Evolutionary conservation across 2,888 invertebrate genomes (phyloP).

Genomic region (Andrena minutula): DNA sequence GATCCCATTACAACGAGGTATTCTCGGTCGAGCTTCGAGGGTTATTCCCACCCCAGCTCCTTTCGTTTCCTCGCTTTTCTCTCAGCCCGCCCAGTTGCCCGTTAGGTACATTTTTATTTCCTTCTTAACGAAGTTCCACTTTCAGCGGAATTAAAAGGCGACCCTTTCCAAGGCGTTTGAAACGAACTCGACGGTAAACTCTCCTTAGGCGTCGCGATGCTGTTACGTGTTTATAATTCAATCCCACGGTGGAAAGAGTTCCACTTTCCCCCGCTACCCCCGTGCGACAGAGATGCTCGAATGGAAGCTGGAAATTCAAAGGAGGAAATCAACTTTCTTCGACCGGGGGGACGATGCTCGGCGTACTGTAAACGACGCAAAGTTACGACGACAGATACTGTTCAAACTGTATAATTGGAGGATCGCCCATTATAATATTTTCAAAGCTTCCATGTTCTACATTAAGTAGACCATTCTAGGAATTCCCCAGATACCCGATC

Average conservation of each 20-base stretch:
- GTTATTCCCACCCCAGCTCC: slow-evolving; percentile 7
- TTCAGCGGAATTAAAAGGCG: slow-evolving; percentile 32
- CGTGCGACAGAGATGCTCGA: not conserved
- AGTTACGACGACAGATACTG: not conserved
- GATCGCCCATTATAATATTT: not conserved
- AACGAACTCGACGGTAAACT: slow-evolving; percentile 31
- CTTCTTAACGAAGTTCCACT: slow-evolving; percentile 21
- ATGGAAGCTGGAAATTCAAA: not conserved
- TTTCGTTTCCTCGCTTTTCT: slow-evolving; percentile 2
- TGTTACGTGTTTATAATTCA: slow-evolving; percentile 37
- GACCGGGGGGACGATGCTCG: not conserved
- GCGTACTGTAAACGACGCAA: not conserved
- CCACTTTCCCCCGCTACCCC: not conserved
- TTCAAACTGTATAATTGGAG: not conserved
- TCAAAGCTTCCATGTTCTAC: not conserved
- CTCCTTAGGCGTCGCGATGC: not conserved
- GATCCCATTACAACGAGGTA: slow-evolving; percentile 27
- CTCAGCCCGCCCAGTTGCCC: not conserved
- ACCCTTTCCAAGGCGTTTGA: slow-evolving; percentile 18
- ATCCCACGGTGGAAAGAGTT: slow-evolving; percentile 10
- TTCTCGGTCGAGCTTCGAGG: slow-evolving; percentile 3
- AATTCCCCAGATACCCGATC: too few relatives aligned
- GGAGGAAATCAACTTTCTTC: not conserved
- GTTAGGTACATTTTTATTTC: slow-evolving; percentile 20
- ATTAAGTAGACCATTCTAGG: not conserved